Evolutionary conservation across 2,888 invertebrate species (phyloP), one percentile per base, ranked within the genome.

Genomic region (Pilophorus perplexus): DNA sequence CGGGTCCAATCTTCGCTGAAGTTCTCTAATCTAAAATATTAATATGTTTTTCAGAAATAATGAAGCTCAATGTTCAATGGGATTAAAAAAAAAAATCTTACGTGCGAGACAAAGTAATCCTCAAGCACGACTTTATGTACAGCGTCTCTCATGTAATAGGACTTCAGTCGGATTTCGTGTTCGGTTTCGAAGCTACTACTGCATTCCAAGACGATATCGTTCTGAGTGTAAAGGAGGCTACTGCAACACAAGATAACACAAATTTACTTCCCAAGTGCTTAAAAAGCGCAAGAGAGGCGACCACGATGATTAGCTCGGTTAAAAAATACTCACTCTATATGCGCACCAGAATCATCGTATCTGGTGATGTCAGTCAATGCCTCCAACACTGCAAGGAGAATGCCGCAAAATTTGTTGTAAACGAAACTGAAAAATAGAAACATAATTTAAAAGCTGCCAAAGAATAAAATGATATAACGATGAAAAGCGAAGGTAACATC

Each of bases 341-440:
- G 80, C 37, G 78, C 76, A n/a, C 84, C 86, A 69, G 77, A 80
- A 38, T 86, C 85, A 72, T 89, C 88, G 22, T 82, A 81, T 74
- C 84, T 85, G 78, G 87, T 86, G 48, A 92, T 84, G 74, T 93
- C 93, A 75, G 90, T 87, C 46, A 93, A 79, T 1, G 87, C 84
- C 77, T 90, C 90, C 1, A 87, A 82, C 68, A 92, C 81, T 73
- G 86, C 86, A 42, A 87, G 79, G 73, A 93, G 80, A 46, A 93
- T 86, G 23, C 82, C 83, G 27, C 86, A 83, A 75, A 92, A 87
- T 71, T 86, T 81, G 73, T 88, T 84, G 66, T 89, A 78, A 42
- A 92, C 84, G 22, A 46, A 85, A 82, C 50, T 88, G 85, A 67
- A 90, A 79, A 52, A 88, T 38, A 55, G 22, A 8, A 28, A 10